Base-by-base conservation (phyloP, 2,888 invertebrate genomes). In the Steinernema hermaphroditum region DNA sequence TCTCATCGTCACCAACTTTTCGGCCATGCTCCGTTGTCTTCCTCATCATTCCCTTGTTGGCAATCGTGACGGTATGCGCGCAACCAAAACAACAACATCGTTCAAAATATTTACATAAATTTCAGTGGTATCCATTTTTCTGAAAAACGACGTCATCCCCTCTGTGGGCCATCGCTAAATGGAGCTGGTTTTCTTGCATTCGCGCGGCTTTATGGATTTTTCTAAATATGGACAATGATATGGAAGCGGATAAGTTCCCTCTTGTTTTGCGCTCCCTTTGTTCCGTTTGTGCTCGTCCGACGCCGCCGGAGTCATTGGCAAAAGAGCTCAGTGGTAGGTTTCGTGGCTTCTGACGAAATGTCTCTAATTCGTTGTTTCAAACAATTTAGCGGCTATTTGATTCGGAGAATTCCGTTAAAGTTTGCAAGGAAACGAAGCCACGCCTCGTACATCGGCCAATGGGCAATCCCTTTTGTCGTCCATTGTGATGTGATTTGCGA, bases 401-500 rank as follows among this genome's bases (percentile, higher is more conserved):
- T 32, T 62, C 62, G 29, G 29, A 29, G 62, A 32, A 62, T 29
- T 62, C 29, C 16, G 62, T 32, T 16, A 62, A 27, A 24, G 62
- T 62, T 62, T 62, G 62, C 29, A 32, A 62, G 62, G 62, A 62
- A 62, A 62, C 16, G 8, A 34, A 29, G 62, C 62, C 62, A 22
- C 62, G 62, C 62, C 62, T 62, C 32, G 27, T 12, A 12, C 62
- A 32, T 29, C 16, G 19, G 62, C 62, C 62, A 34, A 32, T 14
- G 62, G 16, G 62, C 62, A 62, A 62, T 62, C 34, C 29, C 62
- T 62, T 62, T 62, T 62, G 32, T 32, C 62, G 62, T 29, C 62
- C 27, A 62, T 62, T 62, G 62, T 62, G 29, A 62, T 62, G 32
- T 62, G 62, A 62, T 62, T 62, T 62, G 62, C 62, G 62, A 62